Conservation (phyloP, 2,888 invertebrate genomes). For the Hypercompe scribonia region DNA sequence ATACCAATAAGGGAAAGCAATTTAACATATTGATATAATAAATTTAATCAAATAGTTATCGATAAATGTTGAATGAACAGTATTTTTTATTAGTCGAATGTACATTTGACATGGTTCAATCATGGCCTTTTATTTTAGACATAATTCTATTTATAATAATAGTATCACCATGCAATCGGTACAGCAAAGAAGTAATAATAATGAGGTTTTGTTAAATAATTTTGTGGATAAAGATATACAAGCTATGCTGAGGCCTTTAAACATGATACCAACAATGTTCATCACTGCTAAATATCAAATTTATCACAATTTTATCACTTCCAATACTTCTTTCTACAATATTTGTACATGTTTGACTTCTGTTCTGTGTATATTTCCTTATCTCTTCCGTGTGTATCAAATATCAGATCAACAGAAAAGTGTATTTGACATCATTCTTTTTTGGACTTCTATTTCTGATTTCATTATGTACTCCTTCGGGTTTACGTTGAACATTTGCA, state of each 20-base stretch:
- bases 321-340: neutral
- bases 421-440: neutral
- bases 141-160: neutral
- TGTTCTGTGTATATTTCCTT: neutral
- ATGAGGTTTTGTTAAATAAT: neutral
- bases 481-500: neutral
- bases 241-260: neutral
- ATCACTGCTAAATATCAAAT: constrained; percentile 6
- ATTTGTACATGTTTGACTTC: neutral
- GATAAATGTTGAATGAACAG: neutral
- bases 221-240: constrained; percentile 1
- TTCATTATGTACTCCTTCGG: neutral
- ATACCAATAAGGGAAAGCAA: neutral
- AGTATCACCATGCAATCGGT: neutral
- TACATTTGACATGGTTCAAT: neutral
- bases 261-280: neutral
- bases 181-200: neutral
- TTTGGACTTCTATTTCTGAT: neutral
- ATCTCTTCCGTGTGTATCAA: neutral
- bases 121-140: neutral
- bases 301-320: constrained; percentile 3
- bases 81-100: neutral
- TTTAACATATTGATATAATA: neutral
- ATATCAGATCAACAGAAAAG: neutral
- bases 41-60: neutral